Evolutionary conservation across 2,797 vertebrate genomes (phyloP).

Genomic region (Scomberomorus guttatus): DNA sequence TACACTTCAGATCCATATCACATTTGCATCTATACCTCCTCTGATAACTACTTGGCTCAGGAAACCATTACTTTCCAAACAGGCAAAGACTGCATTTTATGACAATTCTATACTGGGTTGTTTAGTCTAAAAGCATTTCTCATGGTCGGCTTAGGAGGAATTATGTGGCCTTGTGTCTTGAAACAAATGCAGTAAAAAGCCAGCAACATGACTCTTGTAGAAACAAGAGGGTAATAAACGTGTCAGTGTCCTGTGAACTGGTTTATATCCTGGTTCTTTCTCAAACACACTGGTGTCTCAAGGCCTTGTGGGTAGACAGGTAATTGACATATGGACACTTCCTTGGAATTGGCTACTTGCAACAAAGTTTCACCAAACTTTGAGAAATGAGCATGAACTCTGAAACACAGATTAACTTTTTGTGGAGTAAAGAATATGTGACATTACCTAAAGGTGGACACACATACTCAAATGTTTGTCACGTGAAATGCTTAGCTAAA

Average conservation of each 20-base stretch:
- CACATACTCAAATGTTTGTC: background rate
- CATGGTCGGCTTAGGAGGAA: constrained; percentile 21
- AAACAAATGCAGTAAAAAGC: constrained; percentile 64
- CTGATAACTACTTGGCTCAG: constrained; percentile 19
- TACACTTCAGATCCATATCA: constrained; percentile 29
- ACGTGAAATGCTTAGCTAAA: too few relatives aligned
- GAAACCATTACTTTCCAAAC: constrained; percentile 28
- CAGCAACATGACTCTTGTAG: constrained; percentile 56
- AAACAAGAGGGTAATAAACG: constrained; percentile 67
- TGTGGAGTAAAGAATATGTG: background rate
- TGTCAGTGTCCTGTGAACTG: constrained; percentile 56
- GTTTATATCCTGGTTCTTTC: constrained; percentile 50
- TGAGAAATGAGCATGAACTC: background rate
- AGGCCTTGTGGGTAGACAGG: constrained; percentile 23
- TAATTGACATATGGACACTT: background rate
- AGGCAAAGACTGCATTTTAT: constrained; percentile 33
- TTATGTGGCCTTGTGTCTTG: constrained; percentile 51
- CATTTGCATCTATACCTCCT: constrained; percentile 20
- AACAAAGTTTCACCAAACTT: constrained; percentile 5
- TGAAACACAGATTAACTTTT: background rate
- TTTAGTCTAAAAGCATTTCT: constrained; percentile 61
- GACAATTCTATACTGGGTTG: constrained; percentile 37
- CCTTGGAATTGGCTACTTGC: background rate
- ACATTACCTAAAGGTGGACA: background rate
- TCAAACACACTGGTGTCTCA: constrained; percentile 28